Conservation (phyloP, 2,113 vertebrate genomes). For the Syngnathoides biaculeatus region DNA sequence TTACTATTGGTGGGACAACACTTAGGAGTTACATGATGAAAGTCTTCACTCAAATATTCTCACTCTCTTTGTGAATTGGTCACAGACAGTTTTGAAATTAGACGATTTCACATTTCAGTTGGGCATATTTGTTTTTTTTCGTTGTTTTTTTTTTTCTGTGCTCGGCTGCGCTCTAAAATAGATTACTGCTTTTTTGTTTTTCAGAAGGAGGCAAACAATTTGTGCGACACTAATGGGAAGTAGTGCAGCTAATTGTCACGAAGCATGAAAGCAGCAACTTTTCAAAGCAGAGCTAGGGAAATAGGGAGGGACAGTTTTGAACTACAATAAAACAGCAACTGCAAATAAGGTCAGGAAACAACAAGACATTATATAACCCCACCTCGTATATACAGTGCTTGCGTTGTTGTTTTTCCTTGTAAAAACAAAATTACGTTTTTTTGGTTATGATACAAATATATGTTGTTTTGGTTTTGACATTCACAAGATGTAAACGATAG, state of each 20-base stretch:
- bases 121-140: background rate
- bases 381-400: too few relatives aligned
- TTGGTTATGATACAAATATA: too few relatives aligned
- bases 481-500: too few relatives aligned
- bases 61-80: conserved; percentile 51
- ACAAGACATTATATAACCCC: too few relatives aligned
- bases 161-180: conserved; percentile 10
- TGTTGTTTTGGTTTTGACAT: too few relatives aligned
- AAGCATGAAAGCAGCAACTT: conserved; percentile 30
- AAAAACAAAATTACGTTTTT: too few relatives aligned
- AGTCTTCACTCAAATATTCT: conserved; percentile 35
- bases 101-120: conserved; percentile 39
- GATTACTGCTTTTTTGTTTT: conserved; percentile 28
- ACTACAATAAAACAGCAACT: conserved; percentile 29
- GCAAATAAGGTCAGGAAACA: too few relatives aligned
- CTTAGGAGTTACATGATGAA: conserved; percentile 16
- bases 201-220: conserved; percentile 34
- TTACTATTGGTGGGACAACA: conserved; percentile 37
- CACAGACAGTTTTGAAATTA: conserved; percentile 52
- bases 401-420: too few relatives aligned
- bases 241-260: conserved; percentile 49
- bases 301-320: conserved; percentile 28
- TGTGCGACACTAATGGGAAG: conserved; percentile 12
- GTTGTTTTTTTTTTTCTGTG: conserved; percentile 21
- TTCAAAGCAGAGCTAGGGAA: background rate